Conservation (phyloP, 2,113 vertebrate species). For the Cariama cristata region DNA sequence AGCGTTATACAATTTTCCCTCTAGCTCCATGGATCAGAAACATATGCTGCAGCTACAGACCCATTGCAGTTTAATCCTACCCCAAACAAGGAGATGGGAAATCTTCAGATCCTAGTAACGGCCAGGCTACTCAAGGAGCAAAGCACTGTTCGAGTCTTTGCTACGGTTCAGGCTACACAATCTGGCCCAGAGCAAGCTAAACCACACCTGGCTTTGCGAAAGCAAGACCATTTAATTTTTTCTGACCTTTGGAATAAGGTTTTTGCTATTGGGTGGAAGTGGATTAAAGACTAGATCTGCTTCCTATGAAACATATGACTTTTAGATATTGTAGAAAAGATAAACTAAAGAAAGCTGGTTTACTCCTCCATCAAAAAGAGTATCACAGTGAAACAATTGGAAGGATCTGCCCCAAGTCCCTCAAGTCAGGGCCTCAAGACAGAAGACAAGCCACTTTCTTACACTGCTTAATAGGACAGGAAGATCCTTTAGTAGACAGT, state of each 20-base stretch:
- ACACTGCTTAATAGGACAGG: neutral
- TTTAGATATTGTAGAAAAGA: neutral
- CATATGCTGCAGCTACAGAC: constrained; percentile 14
- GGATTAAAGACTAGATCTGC: neutral
- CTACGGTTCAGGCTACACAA: neutral
- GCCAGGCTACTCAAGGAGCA: neutral
- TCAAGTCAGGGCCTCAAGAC: neutral
- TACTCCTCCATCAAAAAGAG: neutral
- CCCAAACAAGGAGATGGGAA: neutral
- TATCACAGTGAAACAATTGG: neutral
- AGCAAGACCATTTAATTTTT: neutral
- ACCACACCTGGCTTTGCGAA: neutral
- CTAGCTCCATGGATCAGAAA: constrained; percentile 21
- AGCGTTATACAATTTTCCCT: neutral
- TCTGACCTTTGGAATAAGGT: neutral
- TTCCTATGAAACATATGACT: rapidly evolving
- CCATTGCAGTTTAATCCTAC: neutral
- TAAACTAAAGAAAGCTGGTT: neutral
- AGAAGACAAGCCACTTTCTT: neutral
- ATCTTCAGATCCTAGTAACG: neutral
- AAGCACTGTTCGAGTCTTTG: neutral
- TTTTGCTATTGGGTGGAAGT: neutral
- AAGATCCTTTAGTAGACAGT: neutral
- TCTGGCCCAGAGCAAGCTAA: neutral
- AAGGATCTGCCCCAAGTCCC: neutral